Evolutionary conservation across 2,797 vertebrate genomes (phyloP).

Genomic region (Oryzias dopingdopingensis): DNA sequence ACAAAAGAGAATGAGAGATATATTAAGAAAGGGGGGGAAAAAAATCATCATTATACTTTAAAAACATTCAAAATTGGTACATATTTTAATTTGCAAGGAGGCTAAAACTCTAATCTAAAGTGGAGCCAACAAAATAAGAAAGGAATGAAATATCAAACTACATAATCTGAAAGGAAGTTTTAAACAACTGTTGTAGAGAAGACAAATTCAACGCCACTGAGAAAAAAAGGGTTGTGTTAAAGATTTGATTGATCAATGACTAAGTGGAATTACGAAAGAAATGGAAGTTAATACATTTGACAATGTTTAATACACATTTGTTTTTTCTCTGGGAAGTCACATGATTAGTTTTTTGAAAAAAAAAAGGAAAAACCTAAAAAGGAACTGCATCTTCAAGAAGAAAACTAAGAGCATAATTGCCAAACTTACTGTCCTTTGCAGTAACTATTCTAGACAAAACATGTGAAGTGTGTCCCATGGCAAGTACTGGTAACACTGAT

Average conservation of each 20-base stretch:
- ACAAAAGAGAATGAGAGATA: constrained; percentile 59
- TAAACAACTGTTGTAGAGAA: constrained; percentile 28
- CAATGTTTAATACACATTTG: too few relatives aligned
- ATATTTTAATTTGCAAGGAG: constrained; percentile 39
- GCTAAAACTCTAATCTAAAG: constrained; percentile 24
- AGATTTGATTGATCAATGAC: constrained; percentile 10
- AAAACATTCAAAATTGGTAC: constrained; percentile 48
- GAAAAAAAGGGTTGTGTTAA: constrained; percentile 16
- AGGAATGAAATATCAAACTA: constrained; percentile 28
- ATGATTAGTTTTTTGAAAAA: too few relatives aligned
- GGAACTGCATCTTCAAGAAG: too few relatives aligned
- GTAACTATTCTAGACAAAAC: constrained; percentile 14
- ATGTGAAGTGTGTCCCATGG: constrained; percentile 27
- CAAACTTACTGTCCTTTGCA: constrained; percentile 1
- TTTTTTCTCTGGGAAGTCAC: too few relatives aligned
- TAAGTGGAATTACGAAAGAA: too few relatives aligned
- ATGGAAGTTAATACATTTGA: too few relatives aligned
- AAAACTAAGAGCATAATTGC: too few relatives aligned
- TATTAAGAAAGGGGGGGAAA: constrained; percentile 13
- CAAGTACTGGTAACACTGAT: constrained; percentile 17
- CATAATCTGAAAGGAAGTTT: constrained; percentile 46
- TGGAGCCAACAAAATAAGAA: constrained; percentile 23
- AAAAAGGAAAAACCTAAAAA: too few relatives aligned
- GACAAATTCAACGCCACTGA: constrained; percentile 27
- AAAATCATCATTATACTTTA: constrained; percentile 36